Conservation (phyloP, 2,797 vertebrate species). For the Tangara arthus region DNA sequence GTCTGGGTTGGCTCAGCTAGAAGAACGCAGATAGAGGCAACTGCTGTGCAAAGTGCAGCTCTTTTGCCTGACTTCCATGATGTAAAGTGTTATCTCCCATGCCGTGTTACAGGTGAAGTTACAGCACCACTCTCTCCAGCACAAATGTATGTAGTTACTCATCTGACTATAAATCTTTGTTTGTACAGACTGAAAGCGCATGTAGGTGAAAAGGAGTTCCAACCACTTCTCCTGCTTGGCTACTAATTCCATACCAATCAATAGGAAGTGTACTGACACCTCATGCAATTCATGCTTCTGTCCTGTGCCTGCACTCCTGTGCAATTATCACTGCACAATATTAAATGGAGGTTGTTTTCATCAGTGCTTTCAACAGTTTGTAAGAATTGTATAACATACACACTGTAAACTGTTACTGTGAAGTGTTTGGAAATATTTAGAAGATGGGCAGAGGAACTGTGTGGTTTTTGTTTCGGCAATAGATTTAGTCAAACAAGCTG, state of each 20-base stretch:
- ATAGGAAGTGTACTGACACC: neutral
- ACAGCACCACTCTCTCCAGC: neutral
- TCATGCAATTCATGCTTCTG: neutral
- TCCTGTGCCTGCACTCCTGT: neutral
- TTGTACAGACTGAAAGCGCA: neutral
- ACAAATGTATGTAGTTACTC: neutral
- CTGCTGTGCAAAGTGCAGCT: neutral
- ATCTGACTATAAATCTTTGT: neutral
- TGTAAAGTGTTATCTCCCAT: neutral
- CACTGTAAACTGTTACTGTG: neutral
- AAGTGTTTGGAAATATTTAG: slow-evolving; percentile 8
- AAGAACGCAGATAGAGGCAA: neutral
- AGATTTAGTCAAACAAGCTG: neutral
- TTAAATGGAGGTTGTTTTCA: neutral
- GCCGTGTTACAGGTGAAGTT: neutral
- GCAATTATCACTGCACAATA: neutral
- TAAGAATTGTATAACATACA: neutral
- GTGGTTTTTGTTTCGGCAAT: neutral
- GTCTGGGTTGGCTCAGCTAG: neutral
- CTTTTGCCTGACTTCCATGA: neutral
- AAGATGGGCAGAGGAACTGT: neutral
- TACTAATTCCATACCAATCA: neutral
- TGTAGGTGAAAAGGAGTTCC: neutral
- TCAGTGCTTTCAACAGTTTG: neutral
- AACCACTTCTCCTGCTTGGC: neutral